phyloP scores from a whole-genome alignment of 2,113 vertebrate species.

The Egretta garzetta region DNA sequence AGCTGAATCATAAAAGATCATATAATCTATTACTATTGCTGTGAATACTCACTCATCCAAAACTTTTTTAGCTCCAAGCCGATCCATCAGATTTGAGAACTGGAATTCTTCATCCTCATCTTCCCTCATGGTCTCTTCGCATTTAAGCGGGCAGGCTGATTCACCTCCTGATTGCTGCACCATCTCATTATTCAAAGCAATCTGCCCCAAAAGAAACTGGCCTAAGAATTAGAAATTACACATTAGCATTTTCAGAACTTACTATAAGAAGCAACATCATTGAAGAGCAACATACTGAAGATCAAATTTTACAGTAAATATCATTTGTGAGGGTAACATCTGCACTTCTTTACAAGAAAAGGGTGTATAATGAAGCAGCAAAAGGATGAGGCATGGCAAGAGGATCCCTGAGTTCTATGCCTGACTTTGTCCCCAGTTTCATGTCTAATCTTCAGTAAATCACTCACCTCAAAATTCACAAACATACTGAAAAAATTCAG shows the following conservation, averaged over 20 bases:
- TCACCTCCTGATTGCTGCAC: conserved; percentile 40
- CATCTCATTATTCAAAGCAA: conserved; percentile 22
- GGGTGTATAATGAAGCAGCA: neutral
- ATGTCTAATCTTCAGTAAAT: neutral
- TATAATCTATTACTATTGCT: neutral
- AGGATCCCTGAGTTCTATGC: neutral
- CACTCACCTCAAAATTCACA: neutral
- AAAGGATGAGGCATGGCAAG: neutral
- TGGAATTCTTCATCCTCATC: conserved; percentile 84
- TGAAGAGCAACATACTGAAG: neutral
- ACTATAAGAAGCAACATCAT: neutral
- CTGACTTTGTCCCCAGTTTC: neutral
- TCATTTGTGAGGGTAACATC: neutral
- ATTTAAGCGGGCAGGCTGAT: conserved; percentile 71
- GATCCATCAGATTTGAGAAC: conserved; percentile 87
- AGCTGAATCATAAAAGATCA: neutral
- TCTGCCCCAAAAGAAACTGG: conserved; percentile 80
- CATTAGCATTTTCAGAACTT: neutral
- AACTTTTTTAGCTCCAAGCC: conserved; percentile 83
- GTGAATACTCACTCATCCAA: conserved; percentile 87
- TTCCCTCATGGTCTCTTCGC: conserved; percentile 34
- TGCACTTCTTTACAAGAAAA: neutral
- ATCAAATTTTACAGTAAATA: neutral
- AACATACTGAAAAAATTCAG: neutral
- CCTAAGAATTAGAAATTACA: conserved; percentile 71